phyloP scores from a whole-genome alignment of 2,113 vertebrate species.

The Anhinga rufa region DNA sequence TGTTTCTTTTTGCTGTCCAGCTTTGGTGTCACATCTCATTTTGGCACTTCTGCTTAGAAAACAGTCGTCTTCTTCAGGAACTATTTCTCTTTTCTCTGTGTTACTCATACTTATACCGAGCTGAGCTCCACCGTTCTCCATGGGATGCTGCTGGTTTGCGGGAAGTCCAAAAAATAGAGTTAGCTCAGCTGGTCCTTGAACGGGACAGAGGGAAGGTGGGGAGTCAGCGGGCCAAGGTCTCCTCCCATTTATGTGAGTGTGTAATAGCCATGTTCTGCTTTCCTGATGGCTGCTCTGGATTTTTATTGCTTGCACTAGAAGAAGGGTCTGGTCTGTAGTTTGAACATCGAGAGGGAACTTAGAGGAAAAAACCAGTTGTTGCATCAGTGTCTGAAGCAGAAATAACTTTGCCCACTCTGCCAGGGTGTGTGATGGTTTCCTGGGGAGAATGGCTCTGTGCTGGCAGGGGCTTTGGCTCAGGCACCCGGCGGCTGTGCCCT shows the following conservation, averaged over 20 bases:
- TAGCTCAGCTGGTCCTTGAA: neutral
- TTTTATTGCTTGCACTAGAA: neutral
- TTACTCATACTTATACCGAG: neutral
- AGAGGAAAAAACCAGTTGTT: rapidly evolving
- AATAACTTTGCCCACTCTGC: neutral
- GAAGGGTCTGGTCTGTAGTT: neutral
- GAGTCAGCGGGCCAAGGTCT: neutral
- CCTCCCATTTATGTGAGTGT: neutral
- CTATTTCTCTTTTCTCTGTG: neutral
- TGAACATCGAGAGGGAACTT: neutral
- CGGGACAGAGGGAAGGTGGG: neutral
- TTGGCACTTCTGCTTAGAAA: neutral
- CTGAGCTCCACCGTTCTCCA: neutral
- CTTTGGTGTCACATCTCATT: neutral
- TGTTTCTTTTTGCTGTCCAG: neutral
- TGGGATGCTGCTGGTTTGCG: neutral
- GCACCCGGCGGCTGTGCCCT: neutral
- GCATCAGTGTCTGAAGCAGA: neutral
- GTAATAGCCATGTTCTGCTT: neutral
- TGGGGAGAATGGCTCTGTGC: neutral
- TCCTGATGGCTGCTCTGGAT: neutral
- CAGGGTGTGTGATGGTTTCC: neutral
- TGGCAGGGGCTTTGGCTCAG: neutral
- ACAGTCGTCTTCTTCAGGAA: neutral
- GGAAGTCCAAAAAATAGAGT: neutral